These are phyloP conservation scores for Aporophyla nigra DNA, from an alignment of 2,888 invertebrate genomes.

Conservation along the genomic window DNA sequence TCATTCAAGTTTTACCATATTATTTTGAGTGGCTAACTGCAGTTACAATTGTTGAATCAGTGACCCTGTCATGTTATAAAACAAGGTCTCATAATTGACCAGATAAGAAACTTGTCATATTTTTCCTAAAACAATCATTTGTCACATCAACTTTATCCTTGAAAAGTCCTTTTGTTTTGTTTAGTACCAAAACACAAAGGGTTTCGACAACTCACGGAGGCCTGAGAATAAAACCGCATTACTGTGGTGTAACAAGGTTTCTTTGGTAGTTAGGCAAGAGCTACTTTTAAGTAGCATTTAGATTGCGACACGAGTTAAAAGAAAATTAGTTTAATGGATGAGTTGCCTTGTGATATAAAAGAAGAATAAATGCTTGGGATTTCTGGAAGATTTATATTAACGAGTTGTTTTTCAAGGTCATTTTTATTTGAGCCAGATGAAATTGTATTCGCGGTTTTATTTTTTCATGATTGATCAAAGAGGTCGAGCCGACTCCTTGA, in stretches of 20 bases:
- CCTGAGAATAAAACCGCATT: conserved; percentile 76
- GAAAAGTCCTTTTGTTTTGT: conserved; percentile 47
- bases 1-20: background rate
- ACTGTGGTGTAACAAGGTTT: conserved; percentile 73
- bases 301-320: conserved; percentile 49
- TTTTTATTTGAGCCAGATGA: background rate
- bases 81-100: background rate
- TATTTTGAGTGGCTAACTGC: background rate
- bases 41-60: too few species aligned
- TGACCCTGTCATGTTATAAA: background rate
- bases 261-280: conserved; percentile 57
- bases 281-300: conserved; percentile 54
- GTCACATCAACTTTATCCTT: conserved; percentile 37
- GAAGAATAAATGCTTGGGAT: conserved; percentile 15
- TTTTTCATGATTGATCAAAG: background rate
- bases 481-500: background rate
- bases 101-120: background rate
- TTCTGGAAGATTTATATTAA: conserved; percentile 19
- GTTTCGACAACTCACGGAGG: conserved; percentile 73
- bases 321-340: conserved; percentile 47
- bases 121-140: conserved; percentile 5
- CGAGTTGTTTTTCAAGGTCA: background rate
- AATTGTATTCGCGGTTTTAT: background rate
- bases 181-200: conserved; percentile 71
- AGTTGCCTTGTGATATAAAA: conserved; percentile 20